Conservation (phyloP, 2,888 invertebrate genomes). For the Drosophila stalkeri region DNA sequence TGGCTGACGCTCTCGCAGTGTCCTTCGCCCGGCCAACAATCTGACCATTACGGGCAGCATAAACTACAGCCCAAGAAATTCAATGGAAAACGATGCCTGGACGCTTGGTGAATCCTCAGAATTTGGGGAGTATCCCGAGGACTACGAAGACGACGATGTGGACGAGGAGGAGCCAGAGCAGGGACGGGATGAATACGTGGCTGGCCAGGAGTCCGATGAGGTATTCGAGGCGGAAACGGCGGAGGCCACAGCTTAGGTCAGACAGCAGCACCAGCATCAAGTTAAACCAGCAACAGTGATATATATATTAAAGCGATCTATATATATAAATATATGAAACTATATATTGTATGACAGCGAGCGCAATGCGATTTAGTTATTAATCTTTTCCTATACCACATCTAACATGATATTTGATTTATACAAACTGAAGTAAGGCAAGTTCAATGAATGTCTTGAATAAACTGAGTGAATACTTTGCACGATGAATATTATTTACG, state of each 20-base stretch:
- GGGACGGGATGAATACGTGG: slow-evolving; percentile 48
- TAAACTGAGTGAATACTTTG: slow-evolving; percentile 55
- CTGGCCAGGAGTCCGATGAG: slow-evolving; percentile 62
- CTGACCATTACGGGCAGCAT: slow-evolving; percentile 69
- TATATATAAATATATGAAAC: slow-evolving; percentile 34
- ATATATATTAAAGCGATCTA: slow-evolving; percentile 60
- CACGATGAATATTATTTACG: slow-evolving; percentile 46
- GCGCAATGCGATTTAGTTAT: slow-evolving; percentile 56
- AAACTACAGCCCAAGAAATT: slow-evolving; percentile 74
- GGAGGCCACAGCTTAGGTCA: slow-evolving; percentile 36
- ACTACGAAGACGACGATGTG: slow-evolving; percentile 63
- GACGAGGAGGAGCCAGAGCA: slow-evolving; percentile 39
- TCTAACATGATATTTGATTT: slow-evolving; percentile 22
- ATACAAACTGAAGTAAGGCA: slow-evolving; percentile 34
- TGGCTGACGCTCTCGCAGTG: slow-evolving; percentile 34
- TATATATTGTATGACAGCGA: slow-evolving; percentile 63
- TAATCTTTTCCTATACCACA: slow-evolving; percentile 23
- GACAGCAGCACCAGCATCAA: slow-evolving; percentile 27
- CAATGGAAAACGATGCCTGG: slow-evolving; percentile 76
- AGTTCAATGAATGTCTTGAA: slow-evolving; percentile 34
- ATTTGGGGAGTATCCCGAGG: slow-evolving; percentile 69
- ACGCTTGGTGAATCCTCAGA: slow-evolving; percentile 78
- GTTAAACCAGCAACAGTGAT: slow-evolving; percentile 76
- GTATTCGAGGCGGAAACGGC: slow-evolving; percentile 62
- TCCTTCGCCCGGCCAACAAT: slow-evolving; percentile 72